Evolutionary conservation across 2,888 invertebrate species (phyloP).

Genomic region (Plebejus argus): DNA sequence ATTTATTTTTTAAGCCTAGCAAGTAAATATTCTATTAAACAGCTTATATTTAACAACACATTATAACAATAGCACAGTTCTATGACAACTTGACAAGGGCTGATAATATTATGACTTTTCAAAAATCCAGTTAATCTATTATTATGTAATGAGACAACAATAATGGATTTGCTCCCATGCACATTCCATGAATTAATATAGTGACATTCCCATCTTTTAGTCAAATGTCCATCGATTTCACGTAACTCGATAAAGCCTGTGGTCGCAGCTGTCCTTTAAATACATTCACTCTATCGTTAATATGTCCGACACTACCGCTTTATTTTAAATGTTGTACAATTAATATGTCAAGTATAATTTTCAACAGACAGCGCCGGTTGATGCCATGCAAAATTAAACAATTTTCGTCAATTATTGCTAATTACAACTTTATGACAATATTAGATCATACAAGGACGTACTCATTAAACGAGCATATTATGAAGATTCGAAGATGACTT

Average conservation of each 20-base stretch:
- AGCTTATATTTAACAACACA: too few species aligned
- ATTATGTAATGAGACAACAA: neutral
- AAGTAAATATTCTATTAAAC: too few species aligned
- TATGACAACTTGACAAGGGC: too few species aligned
- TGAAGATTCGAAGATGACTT: too few species aligned
- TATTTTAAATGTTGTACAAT: conserved; percentile 17
- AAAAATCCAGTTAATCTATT: too few species aligned
- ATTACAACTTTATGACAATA: neutral
- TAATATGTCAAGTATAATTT: conserved; percentile 20
- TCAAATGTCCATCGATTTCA: neutral
- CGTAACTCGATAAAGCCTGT: conserved; percentile 4
- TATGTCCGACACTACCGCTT: conserved; percentile 9
- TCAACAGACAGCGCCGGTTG: neutral
- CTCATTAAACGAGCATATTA: neutral
- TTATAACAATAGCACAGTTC: too few species aligned
- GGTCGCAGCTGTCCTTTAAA: conserved; percentile 22
- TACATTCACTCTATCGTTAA: conserved; percentile 1
- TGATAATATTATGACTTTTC: too few species aligned
- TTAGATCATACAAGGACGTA: neutral
- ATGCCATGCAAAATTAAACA: neutral
- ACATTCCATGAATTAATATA: neutral
- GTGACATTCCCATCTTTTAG: neutral
- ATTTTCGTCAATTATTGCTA: neutral
- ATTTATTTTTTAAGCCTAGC: too few species aligned
- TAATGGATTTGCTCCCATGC: neutral